These are phyloP conservation scores for Mustela nigripes DNA, from an alignment of 2,113 vertebrate species.

Conservation along the genomic window DNA sequence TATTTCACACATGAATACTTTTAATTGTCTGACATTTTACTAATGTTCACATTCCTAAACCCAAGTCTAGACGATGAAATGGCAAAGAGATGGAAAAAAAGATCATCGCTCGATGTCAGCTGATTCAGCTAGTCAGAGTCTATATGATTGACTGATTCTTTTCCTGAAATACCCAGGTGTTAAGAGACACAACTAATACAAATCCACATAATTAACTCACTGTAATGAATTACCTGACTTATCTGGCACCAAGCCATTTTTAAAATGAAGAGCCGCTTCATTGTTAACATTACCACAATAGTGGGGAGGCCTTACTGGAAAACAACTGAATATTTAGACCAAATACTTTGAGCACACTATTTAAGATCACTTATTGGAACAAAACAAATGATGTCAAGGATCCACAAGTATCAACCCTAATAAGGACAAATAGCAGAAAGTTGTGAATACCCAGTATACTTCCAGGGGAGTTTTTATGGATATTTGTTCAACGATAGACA, in stretches of 20 bases:
- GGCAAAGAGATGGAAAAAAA: not conserved
- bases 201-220: not conserved
- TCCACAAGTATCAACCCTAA: not conserved
- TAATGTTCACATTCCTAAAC: conserved; percentile 31
- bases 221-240: not conserved
- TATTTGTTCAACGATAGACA: not conserved
- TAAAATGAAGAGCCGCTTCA: not conserved
- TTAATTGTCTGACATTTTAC: conserved; percentile 55
- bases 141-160: not conserved
- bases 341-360: not conserved
- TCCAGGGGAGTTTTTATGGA: not conserved
- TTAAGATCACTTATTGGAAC: not conserved
- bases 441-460: not conserved
- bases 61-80: conserved; percentile 7
- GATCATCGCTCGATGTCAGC: not conserved
- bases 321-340: not conserved
- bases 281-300: not conserved
- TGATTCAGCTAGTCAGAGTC: not conserved
- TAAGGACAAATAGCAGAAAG: not conserved
- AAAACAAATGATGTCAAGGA: not conserved
- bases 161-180: not conserved
- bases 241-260: not conserved
- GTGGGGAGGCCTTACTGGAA: not conserved
- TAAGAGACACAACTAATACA: conserved; percentile 18
- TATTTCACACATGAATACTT: conserved; percentile 74